These are phyloP conservation scores for Galleria mellonella DNA, from an alignment of 1,140 invertebrate species.

Conservation along the genomic window DNA sequence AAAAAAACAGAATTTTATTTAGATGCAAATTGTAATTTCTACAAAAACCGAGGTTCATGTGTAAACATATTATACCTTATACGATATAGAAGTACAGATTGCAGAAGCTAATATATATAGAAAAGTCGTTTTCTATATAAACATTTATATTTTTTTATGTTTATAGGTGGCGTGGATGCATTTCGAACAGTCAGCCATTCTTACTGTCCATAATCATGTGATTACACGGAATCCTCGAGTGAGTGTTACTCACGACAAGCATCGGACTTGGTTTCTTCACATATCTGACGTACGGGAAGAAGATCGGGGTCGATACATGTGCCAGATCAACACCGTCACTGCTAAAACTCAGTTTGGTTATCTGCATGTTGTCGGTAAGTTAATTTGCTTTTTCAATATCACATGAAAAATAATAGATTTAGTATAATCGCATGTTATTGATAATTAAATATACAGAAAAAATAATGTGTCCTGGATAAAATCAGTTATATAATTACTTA, in stretches of 20 bases:
- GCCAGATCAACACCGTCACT: constrained; percentile 96
- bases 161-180: constrained; percentile 94
- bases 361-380: constrained; percentile 94
- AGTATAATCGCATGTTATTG: too few species aligned
- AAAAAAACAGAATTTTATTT: too few species aligned
- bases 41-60: too few species aligned
- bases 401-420: not conserved
- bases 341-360: constrained; percentile 94
- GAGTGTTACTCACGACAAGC: constrained; percentile 90
- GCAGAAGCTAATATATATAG: not conserved
- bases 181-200: constrained; percentile 93
- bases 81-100: too few species aligned
- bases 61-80: too few species aligned
- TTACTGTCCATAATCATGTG: constrained; percentile 94
- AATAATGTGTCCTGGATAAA: too few species aligned
- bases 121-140: not conserved
- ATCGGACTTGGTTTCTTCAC: constrained; percentile 92
- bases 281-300: constrained; percentile 92
- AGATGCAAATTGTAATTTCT: too few species aligned
- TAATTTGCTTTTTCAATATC: not conserved
- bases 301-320: constrained; percentile 95
- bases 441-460: too few species aligned
- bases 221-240: constrained; percentile 94
- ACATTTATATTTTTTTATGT: not conserved
- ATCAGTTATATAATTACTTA: too few species aligned